These are phyloP conservation scores for Grallaria varia DNA, from an alignment of 2,113 vertebrate species.

Conservation along the genomic window DNA sequence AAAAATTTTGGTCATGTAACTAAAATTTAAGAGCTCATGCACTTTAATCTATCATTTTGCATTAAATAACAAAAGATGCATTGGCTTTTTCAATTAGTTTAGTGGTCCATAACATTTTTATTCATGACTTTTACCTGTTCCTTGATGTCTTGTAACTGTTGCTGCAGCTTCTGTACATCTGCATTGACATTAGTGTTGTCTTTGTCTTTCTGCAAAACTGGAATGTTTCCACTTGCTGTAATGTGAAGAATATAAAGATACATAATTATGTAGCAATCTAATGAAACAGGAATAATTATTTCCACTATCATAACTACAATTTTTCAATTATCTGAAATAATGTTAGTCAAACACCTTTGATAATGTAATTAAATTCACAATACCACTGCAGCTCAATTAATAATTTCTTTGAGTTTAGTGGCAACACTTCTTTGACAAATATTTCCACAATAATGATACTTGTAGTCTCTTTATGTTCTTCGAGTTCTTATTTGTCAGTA, in stretches of 20 bases:
- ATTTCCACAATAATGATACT: background rate
- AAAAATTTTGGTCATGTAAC: background rate
- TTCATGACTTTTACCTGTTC: constrained; percentile 84
- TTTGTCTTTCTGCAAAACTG: constrained; percentile 94
- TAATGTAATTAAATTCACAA: background rate
- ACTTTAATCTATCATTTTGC: background rate
- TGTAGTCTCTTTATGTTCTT: background rate
- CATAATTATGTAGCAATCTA: accelerated
- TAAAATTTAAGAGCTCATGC: background rate
- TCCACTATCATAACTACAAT: background rate
- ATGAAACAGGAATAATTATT: background rate
- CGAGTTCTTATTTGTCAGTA: background rate
- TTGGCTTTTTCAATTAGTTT: background rate
- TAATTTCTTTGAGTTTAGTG: background rate
- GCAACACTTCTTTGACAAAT: background rate
- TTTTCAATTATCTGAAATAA: background rate
- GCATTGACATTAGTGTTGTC: constrained; percentile 99
- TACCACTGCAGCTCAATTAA: background rate
- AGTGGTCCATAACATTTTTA: background rate
- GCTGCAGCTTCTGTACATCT: constrained; percentile 96
- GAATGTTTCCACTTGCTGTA: constrained; percentile 94
- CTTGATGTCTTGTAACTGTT: constrained; percentile 98
- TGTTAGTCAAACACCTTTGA: background rate
- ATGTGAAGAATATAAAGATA: background rate
- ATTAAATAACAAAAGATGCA: background rate